phyloP scores from a whole-genome alignment of 2,113 vertebrate genomes.

The Chaetodon trifascialis region DNA sequence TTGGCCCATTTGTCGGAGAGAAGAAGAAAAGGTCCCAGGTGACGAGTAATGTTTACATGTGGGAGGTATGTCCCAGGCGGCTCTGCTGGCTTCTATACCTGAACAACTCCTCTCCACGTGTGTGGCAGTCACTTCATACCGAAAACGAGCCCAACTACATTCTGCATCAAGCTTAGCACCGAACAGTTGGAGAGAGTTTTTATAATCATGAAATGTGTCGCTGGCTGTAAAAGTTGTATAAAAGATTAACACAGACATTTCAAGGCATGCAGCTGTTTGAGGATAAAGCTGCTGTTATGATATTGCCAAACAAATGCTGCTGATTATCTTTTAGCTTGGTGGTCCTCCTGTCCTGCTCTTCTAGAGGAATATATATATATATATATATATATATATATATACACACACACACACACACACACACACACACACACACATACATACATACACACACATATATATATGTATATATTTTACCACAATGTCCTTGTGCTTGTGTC shows the following conservation, averaged over 20 bases:
- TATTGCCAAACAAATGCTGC: background rate
- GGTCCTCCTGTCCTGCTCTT: background rate
- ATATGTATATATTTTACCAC: background rate
- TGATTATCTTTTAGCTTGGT: background rate
- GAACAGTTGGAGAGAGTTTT: background rate
- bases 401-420: too few species aligned
- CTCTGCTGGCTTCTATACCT: background rate
- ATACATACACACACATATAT: too few species aligned
- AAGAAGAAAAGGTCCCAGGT: conserved; percentile 97
- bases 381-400: background rate
- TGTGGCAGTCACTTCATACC: background rate
- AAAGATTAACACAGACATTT: background rate
- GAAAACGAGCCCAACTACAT: conserved; percentile 32
- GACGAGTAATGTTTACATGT: conserved; percentile 97
- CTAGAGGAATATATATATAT: too few species aligned
- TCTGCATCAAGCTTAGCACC: background rate
- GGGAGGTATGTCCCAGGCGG: conserved; percentile 89
- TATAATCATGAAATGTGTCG: background rate
- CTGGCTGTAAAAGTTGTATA: background rate
- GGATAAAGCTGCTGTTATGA: background rate
- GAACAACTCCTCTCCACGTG: conserved; percentile 4
- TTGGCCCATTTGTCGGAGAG: conserved; percentile 94
- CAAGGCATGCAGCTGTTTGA: background rate
- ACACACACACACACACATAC: too few species aligned
- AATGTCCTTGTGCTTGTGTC: background rate